These are phyloP conservation scores for Mungos mungo DNA, from an alignment of 2,113 vertebrate genomes.

Conservation along the genomic window DNA sequence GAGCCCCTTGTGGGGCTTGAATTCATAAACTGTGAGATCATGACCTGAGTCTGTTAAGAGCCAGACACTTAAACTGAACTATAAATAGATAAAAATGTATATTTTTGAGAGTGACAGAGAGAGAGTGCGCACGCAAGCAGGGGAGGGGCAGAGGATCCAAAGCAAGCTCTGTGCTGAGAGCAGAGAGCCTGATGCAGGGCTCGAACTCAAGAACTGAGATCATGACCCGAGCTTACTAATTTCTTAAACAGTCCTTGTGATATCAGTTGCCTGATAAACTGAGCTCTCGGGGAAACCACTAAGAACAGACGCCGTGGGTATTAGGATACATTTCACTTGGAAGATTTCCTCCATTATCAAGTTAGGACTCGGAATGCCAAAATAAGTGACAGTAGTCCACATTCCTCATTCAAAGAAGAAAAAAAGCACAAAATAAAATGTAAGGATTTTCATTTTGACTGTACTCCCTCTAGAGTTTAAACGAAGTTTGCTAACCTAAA, in stretches of 20 bases:
- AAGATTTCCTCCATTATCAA: neutral
- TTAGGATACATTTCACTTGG: neutral
- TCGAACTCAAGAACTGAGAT: no score
- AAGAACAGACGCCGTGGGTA: neutral
- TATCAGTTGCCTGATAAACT: neutral
- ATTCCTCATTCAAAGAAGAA: neutral
- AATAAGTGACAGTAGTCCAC: constrained; percentile 1
- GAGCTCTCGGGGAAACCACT: neutral
- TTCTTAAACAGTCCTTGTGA: neutral
- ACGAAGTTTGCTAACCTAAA: neutral
- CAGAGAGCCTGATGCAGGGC: no score
- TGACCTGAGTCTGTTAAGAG: no score
- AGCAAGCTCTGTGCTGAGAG: no score
- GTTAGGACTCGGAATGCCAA: constrained; percentile 1
- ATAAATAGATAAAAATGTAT: no score
- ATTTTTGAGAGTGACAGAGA: no score
- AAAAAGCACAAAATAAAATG: constrained; percentile 5
- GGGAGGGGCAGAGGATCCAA: no score
- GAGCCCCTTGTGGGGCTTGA: no score
- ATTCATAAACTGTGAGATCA: no score
- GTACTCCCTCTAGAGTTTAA: neutral
- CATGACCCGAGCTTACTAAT: neutral
- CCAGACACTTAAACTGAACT: no score
- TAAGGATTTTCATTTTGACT: neutral
- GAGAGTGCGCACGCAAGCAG: no score